Conservation (phyloP, 2,113 vertebrate genomes). For the Platanista minor region DNA sequence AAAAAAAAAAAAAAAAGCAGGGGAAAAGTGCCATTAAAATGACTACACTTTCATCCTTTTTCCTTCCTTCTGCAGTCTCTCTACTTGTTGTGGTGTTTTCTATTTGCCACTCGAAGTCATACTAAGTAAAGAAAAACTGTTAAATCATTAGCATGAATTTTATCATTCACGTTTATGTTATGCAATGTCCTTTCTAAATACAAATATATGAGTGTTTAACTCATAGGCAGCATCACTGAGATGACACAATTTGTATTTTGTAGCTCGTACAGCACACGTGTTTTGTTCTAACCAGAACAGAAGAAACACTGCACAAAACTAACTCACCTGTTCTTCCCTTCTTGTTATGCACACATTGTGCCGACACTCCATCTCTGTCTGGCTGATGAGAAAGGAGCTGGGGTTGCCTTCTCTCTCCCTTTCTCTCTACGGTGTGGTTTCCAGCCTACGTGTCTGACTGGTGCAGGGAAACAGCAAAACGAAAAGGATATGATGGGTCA, state of each 20-base stretch:
- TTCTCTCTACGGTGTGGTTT: fast-evolving
- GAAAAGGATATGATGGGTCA: neutral
- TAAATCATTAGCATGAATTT: neutral
- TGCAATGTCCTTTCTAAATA: neutral
- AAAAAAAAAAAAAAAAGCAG: too few relatives aligned
- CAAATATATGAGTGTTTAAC: too few relatives aligned
- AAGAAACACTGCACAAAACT: fast-evolving
- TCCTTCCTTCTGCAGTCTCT: too few relatives aligned
- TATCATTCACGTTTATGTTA: neutral
- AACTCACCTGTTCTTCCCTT: too few relatives aligned
- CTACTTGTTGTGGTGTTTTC: fast-evolving
- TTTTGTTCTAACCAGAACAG: too few relatives aligned
- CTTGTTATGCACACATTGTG: fast-evolving
- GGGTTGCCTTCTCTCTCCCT: neutral
- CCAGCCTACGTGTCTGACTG: neutral
- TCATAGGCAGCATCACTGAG: fast-evolving
- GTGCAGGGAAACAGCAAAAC: fast-evolving
- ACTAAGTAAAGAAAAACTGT: neutral
- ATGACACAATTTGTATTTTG: fast-evolving
- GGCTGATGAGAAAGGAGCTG: too few relatives aligned
- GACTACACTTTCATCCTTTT: fast-evolving
- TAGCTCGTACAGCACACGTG: fast-evolving
- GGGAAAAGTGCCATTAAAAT: fast-evolving
- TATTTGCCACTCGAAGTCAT: neutral
- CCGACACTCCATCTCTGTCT: fast-evolving